phyloP scores from a whole-genome alignment of 35 echinoderm and acorn worm genomes.

The Anneissia japonica region DNA sequence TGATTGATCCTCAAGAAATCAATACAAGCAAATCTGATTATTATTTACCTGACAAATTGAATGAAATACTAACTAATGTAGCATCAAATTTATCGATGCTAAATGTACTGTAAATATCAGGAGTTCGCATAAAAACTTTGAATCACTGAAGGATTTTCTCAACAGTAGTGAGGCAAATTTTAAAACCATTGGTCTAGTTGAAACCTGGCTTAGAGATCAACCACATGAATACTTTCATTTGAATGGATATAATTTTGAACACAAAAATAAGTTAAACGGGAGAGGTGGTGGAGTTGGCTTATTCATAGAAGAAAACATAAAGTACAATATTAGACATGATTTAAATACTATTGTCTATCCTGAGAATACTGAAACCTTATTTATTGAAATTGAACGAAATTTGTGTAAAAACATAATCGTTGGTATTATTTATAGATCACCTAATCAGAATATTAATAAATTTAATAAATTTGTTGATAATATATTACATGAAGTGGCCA shows the following conservation, averaged over 20 bases:
- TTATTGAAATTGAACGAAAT: not conserved
- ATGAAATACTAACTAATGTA: not conserved
- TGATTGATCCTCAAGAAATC: not conserved
- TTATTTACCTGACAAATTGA: not conserved
- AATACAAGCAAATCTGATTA: not conserved
- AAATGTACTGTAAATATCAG: not conserved
- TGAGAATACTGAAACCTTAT: slow-evolving; percentile 6
- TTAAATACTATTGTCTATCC: not conserved
- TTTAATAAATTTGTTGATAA: slow-evolving; percentile 5
- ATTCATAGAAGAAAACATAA: not conserved
- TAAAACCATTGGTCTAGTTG: not conserved
- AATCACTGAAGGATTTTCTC: not conserved
- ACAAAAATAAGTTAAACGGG: not conserved
- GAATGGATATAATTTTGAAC: not conserved
- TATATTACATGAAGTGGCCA: not conserved
- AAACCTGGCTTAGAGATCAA: not conserved
- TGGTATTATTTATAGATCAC: not conserved
- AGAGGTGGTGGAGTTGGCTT: not conserved
- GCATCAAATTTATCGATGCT: not conserved
- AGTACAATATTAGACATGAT: not conserved
- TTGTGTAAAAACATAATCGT: not conserved
- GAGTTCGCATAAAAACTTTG: not conserved
- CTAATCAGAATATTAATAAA: not conserved
- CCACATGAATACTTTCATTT: not conserved
- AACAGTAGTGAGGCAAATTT: not conserved